A percentile compares a stretch with the other conserved stretches of the same genome.
Evolutionary conservation across 2,888 invertebrate species (phyloP).

Genomic region (Ptychoptera albimana): DNA sequence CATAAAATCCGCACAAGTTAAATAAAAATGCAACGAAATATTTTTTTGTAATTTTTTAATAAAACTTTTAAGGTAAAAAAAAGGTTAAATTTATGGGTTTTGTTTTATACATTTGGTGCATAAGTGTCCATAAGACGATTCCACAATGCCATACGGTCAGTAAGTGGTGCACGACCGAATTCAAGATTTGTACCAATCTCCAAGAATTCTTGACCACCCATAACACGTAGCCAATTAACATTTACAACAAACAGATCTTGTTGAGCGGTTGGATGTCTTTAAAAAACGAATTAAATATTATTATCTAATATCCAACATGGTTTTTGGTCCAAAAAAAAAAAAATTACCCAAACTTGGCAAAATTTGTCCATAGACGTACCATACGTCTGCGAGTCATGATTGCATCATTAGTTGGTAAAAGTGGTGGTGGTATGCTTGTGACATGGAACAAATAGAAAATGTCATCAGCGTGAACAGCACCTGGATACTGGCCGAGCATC

Average conservation of each 20-base stretch:
- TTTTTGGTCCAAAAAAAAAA: constrained; percentile 5
- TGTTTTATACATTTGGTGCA: not conserved
- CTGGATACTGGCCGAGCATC: constrained; percentile 7
- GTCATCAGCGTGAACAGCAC: constrained; percentile 30
- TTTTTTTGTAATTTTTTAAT: too few relatives aligned
- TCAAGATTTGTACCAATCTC: constrained; percentile 32
- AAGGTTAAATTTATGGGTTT: too few relatives aligned
- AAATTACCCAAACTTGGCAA: constrained; percentile 34
- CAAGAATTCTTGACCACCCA: constrained; percentile 30
- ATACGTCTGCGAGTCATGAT: constrained; percentile 27
- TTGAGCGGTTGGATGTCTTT: constrained; percentile 33
- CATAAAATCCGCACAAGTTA: too few relatives aligned
- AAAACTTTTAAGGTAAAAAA: too few relatives aligned
- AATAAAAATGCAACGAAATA: too few relatives aligned
- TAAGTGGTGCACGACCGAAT: constrained; percentile 31
- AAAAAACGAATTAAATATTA: not conserved
- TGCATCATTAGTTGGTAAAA: constrained; percentile 25
- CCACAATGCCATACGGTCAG: constrained; percentile 34
- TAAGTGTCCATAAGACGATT: constrained; percentile 14
- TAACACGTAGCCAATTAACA: constrained; percentile 31
- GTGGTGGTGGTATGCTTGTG: constrained; percentile 18
- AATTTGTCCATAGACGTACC: constrained; percentile 35
- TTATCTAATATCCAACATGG: too few relatives aligned
- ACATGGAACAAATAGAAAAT: constrained; percentile 29
- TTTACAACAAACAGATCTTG: constrained; percentile 29